Conservation (phyloP, 1,140 invertebrate species). For the Ooceraea biroi region DNA sequence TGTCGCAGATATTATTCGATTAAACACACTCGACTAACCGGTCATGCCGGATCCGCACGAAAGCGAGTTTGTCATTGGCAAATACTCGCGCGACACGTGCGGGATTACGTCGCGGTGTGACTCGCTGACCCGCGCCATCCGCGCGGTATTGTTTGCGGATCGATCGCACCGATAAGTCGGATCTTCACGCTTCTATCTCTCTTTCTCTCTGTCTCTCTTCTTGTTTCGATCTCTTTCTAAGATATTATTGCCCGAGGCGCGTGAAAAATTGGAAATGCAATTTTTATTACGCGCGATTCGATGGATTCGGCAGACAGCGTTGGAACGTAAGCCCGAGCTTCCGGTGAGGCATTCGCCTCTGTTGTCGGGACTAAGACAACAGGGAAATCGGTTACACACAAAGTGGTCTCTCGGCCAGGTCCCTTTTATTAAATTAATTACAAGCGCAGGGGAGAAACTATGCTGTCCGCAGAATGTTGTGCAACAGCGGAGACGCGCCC, state of each 20-base stretch:
- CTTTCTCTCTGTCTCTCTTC: too few species aligned
- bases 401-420: background rate
- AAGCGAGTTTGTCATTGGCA: slow-evolving; percentile 69
- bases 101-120: slow-evolving; percentile 32
- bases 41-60: slow-evolving; percentile 59
- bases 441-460: slow-evolving; percentile 45
- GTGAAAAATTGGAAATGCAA: slow-evolving; percentile 6
- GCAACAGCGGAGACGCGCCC: slow-evolving; percentile 25
- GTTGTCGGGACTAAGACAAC: slow-evolving; percentile 6
- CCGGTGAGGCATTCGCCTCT: too few species aligned
- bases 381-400: background rate
- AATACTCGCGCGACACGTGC: slow-evolving; percentile 69
- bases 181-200: background rate
- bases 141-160: slow-evolving; percentile 3
- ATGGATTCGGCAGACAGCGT: background rate
- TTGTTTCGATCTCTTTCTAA: background rate
- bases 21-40: slow-evolving; percentile 71
- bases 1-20: slow-evolving; percentile 70
- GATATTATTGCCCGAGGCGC: background rate
- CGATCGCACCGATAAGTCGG: slow-evolving; percentile 27
- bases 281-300: too few species aligned
- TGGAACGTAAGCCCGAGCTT: background rate
- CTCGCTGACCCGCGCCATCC: slow-evolving; percentile 7
- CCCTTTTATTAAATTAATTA: slow-evolving; percentile 53
- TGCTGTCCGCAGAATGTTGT: slow-evolving; percentile 46